These are phyloP conservation scores for Ips nitidus DNA, from an alignment of 1,140 invertebrate genomes.

Conservation along the genomic window DNA sequence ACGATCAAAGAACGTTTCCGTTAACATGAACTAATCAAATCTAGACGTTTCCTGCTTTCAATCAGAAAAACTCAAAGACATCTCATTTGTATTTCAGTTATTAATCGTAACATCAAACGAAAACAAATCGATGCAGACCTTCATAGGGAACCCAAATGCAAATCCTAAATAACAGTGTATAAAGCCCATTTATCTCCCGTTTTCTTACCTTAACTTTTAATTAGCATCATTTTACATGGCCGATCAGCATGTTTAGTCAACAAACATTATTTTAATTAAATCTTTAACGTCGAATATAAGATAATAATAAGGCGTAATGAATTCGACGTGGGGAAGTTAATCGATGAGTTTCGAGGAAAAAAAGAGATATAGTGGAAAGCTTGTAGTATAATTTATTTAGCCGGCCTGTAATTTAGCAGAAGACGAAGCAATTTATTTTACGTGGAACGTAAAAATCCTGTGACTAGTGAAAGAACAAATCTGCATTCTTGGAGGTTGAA, in stretches of 20 bases:
- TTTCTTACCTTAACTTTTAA: background rate
- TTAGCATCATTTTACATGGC: background rate
- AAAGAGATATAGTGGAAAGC: background rate
- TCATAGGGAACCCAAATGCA: too few species aligned
- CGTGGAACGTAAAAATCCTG: background rate
- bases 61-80: too few species aligned
- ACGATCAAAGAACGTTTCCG: too few species aligned
- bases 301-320: slow-evolving; percentile 1
- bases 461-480: background rate
- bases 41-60: too few species aligned
- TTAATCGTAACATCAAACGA: too few species aligned
- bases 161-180: too few species aligned
- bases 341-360: background rate
- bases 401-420: background rate
- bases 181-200: too few species aligned
- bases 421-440: background rate
- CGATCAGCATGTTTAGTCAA: slow-evolving; percentile 3
- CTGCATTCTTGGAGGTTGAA: too few species aligned
- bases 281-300: slow-evolving; percentile 1
- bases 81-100: too few species aligned
- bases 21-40: too few species aligned
- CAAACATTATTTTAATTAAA: slow-evolving; percentile 2
- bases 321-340: background rate
- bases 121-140: too few species aligned
- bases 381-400: background rate